These are phyloP conservation scores for Sula dactylatra DNA, from an alignment of 2,113 vertebrate species.

Conservation along the genomic window DNA sequence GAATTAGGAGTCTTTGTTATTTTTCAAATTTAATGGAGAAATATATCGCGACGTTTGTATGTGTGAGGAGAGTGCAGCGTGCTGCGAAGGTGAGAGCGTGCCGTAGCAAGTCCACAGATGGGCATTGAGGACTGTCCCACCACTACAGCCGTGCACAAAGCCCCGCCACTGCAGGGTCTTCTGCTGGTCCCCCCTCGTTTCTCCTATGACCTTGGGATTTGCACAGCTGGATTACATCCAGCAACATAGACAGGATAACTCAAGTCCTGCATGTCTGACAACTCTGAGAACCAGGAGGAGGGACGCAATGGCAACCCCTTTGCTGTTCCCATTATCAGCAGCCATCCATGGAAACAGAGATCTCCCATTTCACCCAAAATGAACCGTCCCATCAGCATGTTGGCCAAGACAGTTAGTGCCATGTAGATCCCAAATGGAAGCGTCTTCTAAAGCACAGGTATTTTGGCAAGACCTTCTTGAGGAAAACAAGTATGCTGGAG, in stretches of 20 bases:
- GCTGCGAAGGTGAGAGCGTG: rapidly evolving
- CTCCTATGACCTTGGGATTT: neutral
- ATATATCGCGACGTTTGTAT: no score
- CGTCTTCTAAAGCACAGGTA: neutral
- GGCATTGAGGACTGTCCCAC: neutral
- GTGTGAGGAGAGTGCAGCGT: neutral
- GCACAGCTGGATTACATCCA: neutral
- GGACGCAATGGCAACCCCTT: neutral
- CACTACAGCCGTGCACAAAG: rapidly evolving
- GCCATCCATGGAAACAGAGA: neutral
- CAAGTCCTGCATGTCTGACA: neutral
- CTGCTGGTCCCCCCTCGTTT: rapidly evolving
- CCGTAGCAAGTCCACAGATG: neutral
- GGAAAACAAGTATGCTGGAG: neutral
- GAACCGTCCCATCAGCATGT: neutral
- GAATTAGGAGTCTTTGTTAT: neutral
- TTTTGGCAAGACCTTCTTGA: neutral
- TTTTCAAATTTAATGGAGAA: neutral
- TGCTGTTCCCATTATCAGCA: neutral
- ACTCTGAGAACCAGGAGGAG: rapidly evolving
- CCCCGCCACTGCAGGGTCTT: rapidly evolving
- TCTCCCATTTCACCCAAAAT: neutral
- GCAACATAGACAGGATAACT: neutral
- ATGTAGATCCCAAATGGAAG: neutral
- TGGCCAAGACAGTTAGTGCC: neutral